Evolutionary conservation across 1,140 invertebrate species (phyloP), one percentile per base, ranked within the genome.

Genomic region (Anastatus disparis): DNA sequence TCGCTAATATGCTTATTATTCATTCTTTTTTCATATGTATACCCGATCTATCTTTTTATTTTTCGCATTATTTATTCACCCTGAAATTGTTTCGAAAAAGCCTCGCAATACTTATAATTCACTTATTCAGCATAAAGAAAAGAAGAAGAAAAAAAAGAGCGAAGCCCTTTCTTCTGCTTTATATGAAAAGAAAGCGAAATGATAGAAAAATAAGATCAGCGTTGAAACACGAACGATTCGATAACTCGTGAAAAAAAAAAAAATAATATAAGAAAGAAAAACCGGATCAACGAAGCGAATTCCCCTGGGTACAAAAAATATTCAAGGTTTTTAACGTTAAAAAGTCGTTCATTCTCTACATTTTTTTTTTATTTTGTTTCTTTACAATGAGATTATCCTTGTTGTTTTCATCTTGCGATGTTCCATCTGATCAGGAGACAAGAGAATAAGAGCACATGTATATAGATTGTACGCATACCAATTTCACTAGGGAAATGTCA

Each of bases 321-420:
- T 66, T 31, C 52, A 53, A 64, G 31, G 17, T 38, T 55, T 6
- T 12, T 3, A 17, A 29, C n/a, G n/a, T n/a, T 24, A 38, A 31
- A 20, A 13, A 20, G n/a, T 7, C 26, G n/a, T n/a, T n/a, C n/a
- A n/a, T n/a, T n/a, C n/a, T n/a, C n/a, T n/a, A n/a, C n/a, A n/a
- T n/a, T n/a, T n/a, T n/a, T n/a, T n/a, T n/a, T n/a, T n/a, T n/a
- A n/a, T n/a, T n/a, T n/a, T n/a, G n/a, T n/a, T n/a, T n/a, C 50
- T 65, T 42, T 42, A 3, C 7, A 48, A 42, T 35, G 38, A 35
- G 63, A 65, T 65, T 65, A 70, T 40, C 29, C 17, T 2, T 24
- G 46, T 63, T 46, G 64, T 53, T 50, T 58, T 13, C 29, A n/a
- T 40, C 42, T 29, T 15, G 59, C 31, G 64, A 56, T 42, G 50